Conservation (phyloP, 2,113 vertebrate species). For the Cavia aperea region DNA sequence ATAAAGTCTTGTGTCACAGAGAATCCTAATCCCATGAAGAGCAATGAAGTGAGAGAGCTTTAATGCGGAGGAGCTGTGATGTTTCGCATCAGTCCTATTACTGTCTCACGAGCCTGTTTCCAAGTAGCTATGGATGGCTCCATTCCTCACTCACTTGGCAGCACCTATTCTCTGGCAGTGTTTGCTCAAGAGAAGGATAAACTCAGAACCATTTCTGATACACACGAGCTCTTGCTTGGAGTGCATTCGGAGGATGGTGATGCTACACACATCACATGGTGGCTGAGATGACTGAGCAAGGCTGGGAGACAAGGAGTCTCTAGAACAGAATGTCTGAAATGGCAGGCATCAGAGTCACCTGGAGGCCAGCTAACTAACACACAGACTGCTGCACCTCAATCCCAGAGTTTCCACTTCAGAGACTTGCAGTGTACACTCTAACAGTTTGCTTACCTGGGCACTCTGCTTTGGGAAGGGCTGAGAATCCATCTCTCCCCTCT, state of each 20-base stretch:
- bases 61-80: not conserved
- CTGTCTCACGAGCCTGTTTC: not conserved
- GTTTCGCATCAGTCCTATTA: not conserved
- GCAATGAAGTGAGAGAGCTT: not conserved
- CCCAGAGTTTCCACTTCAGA: not conserved
- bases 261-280: fast-evolving
- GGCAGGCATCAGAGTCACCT: not conserved
- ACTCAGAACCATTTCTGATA: not conserved
- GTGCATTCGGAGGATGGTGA: fast-evolving
- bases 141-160: not conserved
- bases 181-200: not conserved
- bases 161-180: not conserved
- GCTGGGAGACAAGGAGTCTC: not conserved
- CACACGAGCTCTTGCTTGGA: fast-evolving
- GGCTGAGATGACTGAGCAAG: not conserved
- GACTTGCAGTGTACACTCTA: not conserved
- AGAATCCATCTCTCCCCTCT: not conserved
- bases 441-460: not conserved
- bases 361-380: not conserved
- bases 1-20: not conserved
- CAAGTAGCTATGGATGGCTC: not conserved
- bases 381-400: not conserved
- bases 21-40: not conserved
- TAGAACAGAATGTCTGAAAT: not conserved
- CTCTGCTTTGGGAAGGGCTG: not conserved